A percentile compares a stretch with the other conserved stretches of the same genome.
Conservation (phyloP, 2,113 vertebrate genomes). For the Blennius ocellaris region DNA sequence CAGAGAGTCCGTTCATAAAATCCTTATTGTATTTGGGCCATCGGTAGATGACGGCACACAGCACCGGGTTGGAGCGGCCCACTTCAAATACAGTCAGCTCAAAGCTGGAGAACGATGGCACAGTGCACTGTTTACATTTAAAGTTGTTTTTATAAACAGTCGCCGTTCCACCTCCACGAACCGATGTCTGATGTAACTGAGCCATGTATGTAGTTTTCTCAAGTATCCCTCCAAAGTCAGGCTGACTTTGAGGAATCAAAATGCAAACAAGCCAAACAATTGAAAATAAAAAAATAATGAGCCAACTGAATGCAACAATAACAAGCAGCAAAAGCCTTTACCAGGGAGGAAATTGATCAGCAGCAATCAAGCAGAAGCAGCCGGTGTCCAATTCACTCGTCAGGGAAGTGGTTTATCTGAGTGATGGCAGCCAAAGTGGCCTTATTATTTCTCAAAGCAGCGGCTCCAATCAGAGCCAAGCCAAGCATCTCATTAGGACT, state of each 20-base stretch:
- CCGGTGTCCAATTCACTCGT: neutral
- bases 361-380: conserved; percentile 28
- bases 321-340: conserved; percentile 11
- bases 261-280: neutral
- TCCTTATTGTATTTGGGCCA: too few species aligned
- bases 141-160: too few species aligned
- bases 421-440: conserved; percentile 7
- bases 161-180: too few species aligned
- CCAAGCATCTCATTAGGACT: conserved; percentile 17
- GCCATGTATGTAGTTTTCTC: too few species aligned
- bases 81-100: too few species aligned
- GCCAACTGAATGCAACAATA: neutral
- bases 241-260: neutral
- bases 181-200: too few species aligned
- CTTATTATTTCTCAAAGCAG: conserved; percentile 32
- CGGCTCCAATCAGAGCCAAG: conserved; percentile 19
- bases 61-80: too few species aligned
- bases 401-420: conserved; percentile 23
- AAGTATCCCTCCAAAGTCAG: neutral
- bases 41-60: too few species aligned
- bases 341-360: conserved; percentile 20
- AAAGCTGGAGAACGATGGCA: too few species aligned
- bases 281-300: neutral
- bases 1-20: too few species aligned
- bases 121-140: too few species aligned